Conservation (phyloP, 1,140 invertebrate species). For the Tetragnatha versicolor region DNA sequence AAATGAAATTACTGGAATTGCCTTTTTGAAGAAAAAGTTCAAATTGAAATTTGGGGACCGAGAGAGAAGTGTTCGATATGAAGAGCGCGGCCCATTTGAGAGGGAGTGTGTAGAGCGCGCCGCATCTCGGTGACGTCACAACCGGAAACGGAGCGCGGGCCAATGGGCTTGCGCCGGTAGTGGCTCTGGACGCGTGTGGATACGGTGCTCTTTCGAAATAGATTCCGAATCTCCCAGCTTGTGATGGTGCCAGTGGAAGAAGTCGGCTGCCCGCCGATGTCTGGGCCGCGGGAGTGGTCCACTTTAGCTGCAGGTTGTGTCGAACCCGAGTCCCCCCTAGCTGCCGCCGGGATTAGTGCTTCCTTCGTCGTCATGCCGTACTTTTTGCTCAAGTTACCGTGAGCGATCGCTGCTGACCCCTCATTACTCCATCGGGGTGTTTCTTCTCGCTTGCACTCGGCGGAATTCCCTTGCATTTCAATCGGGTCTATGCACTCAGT, state of each 20-base stretch:
- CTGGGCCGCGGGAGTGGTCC: slow-evolving; percentile 45
- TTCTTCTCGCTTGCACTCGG: too few species aligned
- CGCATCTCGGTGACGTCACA: slow-evolving; percentile 27
- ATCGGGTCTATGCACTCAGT: too few species aligned
- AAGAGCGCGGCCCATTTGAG: too few species aligned
- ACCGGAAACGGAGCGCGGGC: slow-evolving; percentile 24
- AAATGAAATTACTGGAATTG: too few species aligned
- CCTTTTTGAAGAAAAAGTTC: too few species aligned
- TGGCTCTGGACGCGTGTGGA: slow-evolving; percentile 24
- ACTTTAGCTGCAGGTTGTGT: slow-evolving; percentile 43
- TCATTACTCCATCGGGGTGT: too few species aligned
- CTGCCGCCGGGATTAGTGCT: background rate
- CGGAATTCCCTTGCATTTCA: too few species aligned
- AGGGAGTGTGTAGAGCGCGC: slow-evolving; percentile 29
- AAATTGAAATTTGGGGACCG: too few species aligned
- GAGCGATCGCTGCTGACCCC: too few species aligned
- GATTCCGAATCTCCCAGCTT: background rate
- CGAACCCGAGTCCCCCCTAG: slow-evolving; percentile 3
- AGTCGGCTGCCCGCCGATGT: slow-evolving; percentile 10
- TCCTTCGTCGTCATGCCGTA: background rate
- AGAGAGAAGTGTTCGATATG: too few species aligned
- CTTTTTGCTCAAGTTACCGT: too few species aligned
- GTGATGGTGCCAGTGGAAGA: background rate
- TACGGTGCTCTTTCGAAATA: background rate
- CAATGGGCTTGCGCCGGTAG: slow-evolving; percentile 33